These are phyloP conservation scores for Cheilosia grossa DNA, from an alignment of 2,888 invertebrate species.

Conservation along the genomic window DNA sequence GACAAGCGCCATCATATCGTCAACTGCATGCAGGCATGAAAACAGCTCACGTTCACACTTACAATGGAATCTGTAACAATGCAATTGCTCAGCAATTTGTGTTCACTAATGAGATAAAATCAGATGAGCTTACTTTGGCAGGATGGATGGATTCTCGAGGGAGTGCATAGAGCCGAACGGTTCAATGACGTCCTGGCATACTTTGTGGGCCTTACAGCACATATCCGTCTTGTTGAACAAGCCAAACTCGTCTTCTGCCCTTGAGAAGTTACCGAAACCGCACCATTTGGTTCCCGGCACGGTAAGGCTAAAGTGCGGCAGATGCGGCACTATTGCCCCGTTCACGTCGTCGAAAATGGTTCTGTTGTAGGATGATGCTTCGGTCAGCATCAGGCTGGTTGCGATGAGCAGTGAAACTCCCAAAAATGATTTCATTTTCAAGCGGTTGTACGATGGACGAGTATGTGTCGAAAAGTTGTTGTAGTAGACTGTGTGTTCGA, in stretches of 20 bases:
- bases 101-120: not conserved
- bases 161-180: slow-evolving; percentile 73
- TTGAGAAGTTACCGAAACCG: slow-evolving; percentile 91
- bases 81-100: not conserved
- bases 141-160: not conserved
- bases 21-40: slow-evolving; percentile 80
- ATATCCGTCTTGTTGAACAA: slow-evolving; percentile 91
- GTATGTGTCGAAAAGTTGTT: not conserved
- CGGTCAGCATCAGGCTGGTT: not conserved
- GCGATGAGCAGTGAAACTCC: not conserved
- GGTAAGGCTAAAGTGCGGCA: slow-evolving; percentile 78
- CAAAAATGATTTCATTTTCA: not conserved
- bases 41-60: slow-evolving; percentile 81
- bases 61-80: slow-evolving; percentile 78
- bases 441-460: not conserved
- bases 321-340: not conserved
- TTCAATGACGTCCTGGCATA: slow-evolving; percentile 81
- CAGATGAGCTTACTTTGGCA: not conserved
- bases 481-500: not conserved
- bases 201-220: slow-evolving; percentile 94
- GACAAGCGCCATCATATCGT: slow-evolving; percentile 78
- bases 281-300: slow-evolving; percentile 93
- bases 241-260: slow-evolving; percentile 91
- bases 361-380: not conserved
- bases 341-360: not conserved